phyloP scores from a whole-genome alignment of 2,888 invertebrate genomes.

The Merodon equestris region DNA sequence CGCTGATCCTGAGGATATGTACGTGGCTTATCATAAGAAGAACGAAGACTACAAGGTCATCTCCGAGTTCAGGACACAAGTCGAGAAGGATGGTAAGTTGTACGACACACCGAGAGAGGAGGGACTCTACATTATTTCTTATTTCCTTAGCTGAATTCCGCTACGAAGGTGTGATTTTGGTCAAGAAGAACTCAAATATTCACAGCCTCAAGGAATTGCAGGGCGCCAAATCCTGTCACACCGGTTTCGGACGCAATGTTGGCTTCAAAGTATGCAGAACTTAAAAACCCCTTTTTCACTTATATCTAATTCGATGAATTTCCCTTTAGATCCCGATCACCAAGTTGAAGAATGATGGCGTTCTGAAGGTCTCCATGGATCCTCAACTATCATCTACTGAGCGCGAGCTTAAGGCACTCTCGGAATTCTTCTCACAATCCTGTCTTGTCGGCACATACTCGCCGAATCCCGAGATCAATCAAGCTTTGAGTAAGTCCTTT shows the following conservation, averaged over 20 bases:
- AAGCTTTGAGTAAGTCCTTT: constrained; percentile 82
- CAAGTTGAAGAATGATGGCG: constrained; percentile 85
- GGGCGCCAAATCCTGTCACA: constrained; percentile 91
- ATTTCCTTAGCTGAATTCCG: constrained; percentile 87
- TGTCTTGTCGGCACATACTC: constrained; percentile 94
- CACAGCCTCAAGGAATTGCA: constrained; percentile 84
- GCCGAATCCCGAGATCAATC: constrained; percentile 85
- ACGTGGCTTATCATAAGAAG: constrained; percentile 86
- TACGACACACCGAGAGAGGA: too few relatives aligned
- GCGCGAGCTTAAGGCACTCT: constrained; percentile 89
- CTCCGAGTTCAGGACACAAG: constrained; percentile 87
- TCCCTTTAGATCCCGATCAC: constrained; percentile 84
- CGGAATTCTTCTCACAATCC: constrained; percentile 88
- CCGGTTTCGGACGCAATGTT: constrained; percentile 91
- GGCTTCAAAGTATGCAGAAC: constrained; percentile 85
- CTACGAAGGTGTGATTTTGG: constrained; percentile 89
- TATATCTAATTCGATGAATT: constrained; percentile 75
- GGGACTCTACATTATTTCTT: neutral
- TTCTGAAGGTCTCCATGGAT: constrained; percentile 77
- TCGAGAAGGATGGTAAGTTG: constrained; percentile 85
- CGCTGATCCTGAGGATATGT: constrained; percentile 93
- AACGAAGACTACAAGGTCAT: constrained; percentile 88
- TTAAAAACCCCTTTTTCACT: neutral
- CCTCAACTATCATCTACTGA: constrained; percentile 80
- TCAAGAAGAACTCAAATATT: constrained; percentile 87